These are phyloP conservation scores for Bruchidius siliquastri DNA, from an alignment of 2,888 invertebrate genomes.

Conservation along the genomic window DNA sequence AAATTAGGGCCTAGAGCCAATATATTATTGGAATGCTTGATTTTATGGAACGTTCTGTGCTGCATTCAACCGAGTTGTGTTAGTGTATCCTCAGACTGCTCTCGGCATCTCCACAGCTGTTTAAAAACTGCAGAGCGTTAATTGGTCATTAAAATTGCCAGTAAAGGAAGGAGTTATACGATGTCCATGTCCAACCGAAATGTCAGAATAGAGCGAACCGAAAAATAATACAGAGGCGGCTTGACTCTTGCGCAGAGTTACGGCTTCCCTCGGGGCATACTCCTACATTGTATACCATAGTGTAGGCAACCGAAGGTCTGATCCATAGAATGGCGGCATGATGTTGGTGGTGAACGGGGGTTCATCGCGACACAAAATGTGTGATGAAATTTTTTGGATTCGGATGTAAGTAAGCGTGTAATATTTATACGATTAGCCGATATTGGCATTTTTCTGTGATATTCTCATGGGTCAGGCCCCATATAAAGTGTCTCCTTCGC, in stretches of 20 bases:
- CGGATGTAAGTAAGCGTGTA: constrained; percentile 21
- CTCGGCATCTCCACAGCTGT: no score
- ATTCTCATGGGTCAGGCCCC: constrained; percentile 50
- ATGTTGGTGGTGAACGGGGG: constrained; percentile 18
- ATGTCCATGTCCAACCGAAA: background rate
- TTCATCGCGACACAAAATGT: constrained; percentile 13
- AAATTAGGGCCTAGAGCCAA: no score
- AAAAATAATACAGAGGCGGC: background rate
- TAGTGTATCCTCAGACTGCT: no score
- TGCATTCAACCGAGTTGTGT: no score
- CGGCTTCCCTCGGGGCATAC: background rate
- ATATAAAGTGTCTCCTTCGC: constrained; percentile 19
- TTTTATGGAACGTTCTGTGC: no score
- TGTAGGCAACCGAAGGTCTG: constrained; percentile 42
- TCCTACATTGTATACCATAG: constrained; percentile 36
- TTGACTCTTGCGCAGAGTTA: background rate
- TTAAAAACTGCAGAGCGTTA: no score
- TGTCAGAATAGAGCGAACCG: background rate
- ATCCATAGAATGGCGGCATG: constrained; percentile 46
- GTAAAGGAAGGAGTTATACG: background rate
- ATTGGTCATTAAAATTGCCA: no score
- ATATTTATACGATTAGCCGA: background rate
- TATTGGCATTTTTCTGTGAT: constrained; percentile 42
- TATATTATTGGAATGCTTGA: no score
- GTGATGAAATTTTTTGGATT: constrained; percentile 24